These are phyloP conservation scores for Eupristina koningsbergeri DNA, from an alignment of 1,140 invertebrate species.

Conservation along the genomic window DNA sequence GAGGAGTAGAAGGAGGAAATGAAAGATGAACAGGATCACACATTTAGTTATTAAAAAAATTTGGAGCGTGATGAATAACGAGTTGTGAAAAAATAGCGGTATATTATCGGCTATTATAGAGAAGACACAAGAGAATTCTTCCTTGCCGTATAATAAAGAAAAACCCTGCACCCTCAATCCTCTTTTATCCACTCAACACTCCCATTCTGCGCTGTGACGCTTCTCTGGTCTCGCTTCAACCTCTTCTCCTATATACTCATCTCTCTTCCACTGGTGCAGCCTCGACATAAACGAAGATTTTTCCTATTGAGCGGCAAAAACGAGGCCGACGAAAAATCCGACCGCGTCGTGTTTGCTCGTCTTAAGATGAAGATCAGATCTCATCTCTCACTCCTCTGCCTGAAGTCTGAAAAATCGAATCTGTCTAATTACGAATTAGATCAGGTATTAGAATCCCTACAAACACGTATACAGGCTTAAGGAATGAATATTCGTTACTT, in stretches of 20 bases:
- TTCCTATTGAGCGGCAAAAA: constrained; percentile 49
- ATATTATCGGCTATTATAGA: constrained; percentile 34
- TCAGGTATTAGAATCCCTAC: too few species aligned
- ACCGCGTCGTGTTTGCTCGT: background rate
- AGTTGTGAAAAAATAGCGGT: background rate
- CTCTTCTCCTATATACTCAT: constrained; percentile 19
- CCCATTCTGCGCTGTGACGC: background rate
- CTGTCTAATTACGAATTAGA: too few species aligned
- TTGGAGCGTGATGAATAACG: background rate
- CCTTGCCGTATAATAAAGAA: background rate
- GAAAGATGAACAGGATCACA: background rate
- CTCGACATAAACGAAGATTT: constrained; percentile 19
- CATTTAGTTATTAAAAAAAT: background rate
- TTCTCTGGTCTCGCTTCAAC: constrained; percentile 17
- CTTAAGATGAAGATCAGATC: constrained; percentile 18
- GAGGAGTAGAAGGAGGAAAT: background rate
- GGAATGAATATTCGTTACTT: background rate
- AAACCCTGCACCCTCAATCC: constrained; percentile 40
- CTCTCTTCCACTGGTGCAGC: background rate
- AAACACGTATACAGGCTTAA: too few species aligned
- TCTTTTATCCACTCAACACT: constrained; percentile 51
- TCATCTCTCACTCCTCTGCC: too few species aligned
- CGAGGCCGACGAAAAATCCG: constrained; percentile 48
- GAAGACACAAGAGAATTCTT: constrained; percentile 33
- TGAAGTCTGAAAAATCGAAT: constrained; percentile 2